Evolutionary conservation across 2,888 invertebrate genomes (phyloP).

Genomic region (Incurvaria masculella): DNA sequence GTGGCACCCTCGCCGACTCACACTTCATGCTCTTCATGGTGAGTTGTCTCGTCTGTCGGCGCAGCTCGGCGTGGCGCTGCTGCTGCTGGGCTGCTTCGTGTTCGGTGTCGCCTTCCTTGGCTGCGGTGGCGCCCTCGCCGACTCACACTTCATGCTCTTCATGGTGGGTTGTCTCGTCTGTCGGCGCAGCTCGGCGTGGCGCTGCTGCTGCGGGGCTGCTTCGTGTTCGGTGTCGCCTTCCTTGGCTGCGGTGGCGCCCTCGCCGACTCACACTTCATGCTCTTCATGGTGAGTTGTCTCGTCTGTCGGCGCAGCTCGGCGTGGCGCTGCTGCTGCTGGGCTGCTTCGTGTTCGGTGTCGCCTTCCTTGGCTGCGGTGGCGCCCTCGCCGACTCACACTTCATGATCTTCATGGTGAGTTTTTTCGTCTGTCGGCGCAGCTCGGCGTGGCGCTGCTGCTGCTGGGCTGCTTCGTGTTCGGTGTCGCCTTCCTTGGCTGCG

Average conservation of each 20-base stretch:
- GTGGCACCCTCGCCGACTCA: constrained; percentile 33
- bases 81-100: constrained; percentile 21
- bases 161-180: constrained; percentile 28
- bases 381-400: constrained; percentile 33
- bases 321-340: constrained; percentile 9
- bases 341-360: constrained; percentile 29
- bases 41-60: constrained; percentile 12
- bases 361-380: constrained; percentile 39
- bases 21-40: constrained; percentile 43
- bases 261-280: constrained; percentile 29
- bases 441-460: no score
- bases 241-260: constrained; percentile 41
- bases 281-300: constrained; percentile 36
- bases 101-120: constrained; percentile 40
- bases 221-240: constrained; percentile 31
- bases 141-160: constrained; percentile 36
- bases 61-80: background rate
- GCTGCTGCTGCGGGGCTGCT: constrained; percentile 14
- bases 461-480: no score
- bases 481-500: no score
- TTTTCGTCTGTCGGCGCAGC: no score
- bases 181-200: background rate
- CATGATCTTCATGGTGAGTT: constrained; percentile 38
- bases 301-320: background rate
- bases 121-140: constrained; percentile 31